Evolutionary conservation across 2,113 vertebrate species (phyloP).

Genomic region (Jaculus jaculus): DNA sequence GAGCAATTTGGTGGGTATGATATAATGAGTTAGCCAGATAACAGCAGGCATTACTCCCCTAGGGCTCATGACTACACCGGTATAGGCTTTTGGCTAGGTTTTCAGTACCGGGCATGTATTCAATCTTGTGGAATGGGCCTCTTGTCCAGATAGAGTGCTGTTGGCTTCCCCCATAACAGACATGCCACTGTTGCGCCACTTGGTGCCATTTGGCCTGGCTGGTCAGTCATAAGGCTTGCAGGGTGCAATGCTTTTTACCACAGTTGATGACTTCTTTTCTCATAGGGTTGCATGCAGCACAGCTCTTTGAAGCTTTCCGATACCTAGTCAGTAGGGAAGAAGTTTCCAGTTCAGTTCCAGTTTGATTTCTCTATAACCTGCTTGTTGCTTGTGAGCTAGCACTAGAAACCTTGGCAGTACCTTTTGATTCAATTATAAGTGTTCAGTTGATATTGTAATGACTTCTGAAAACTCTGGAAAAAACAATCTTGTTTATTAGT

Average conservation of each 20-base stretch:
- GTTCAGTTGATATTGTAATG: not conserved
- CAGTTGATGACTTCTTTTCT: no score
- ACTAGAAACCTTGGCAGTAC: not conserved
- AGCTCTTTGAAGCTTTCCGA: no score
- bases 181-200: no score
- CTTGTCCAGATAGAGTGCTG: not conserved
- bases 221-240: no score
- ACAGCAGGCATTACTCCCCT: not conserved
- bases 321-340: no score
- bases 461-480: not conserved
- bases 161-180: no score
- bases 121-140: not conserved
- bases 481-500: not conserved
- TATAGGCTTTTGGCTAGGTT: not conserved
- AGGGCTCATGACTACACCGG: not conserved
- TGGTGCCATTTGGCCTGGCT: no score
- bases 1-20: not conserved
- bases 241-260: no score
- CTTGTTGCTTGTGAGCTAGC: not conserved
- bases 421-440: not conserved
- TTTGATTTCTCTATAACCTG: no score
- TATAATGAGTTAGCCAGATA: not conserved
- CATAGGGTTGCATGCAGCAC: no score
- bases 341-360: no score
- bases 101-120: not conserved